Base-by-base conservation (phyloP, 2,888 invertebrate genomes). In the Tricholauxania praeusta region DNA sequence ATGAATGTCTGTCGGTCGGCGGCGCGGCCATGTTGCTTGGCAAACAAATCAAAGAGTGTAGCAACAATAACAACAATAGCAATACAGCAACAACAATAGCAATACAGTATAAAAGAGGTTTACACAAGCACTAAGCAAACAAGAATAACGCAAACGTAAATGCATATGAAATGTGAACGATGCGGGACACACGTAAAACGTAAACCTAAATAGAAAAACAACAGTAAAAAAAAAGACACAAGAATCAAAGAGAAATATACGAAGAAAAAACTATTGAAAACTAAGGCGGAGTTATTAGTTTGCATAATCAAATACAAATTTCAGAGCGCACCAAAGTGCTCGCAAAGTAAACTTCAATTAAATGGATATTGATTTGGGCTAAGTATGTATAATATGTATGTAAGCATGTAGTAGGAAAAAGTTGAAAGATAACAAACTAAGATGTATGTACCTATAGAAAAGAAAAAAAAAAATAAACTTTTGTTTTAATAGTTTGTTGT, bases 251-350 rank as follows among this genome's bases (percentile, higher is more conserved):
- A 19, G 7, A n/a, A 57, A 57, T 28, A 57, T 17, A 53, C 15
- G 4, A 59, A 5, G 7, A 53, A 57, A 68, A 57, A 68, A 28
- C 28, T 62, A 53, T 49, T 47, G 19, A 47, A 71, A 52, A 57
- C 60, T 49, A 52, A 72, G 72, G 72, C 72, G 72, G 72, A 72
- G 72, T 72, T 66, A 60, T 32, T 59, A 59, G 51, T 65, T 65
- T 71, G 60, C 66, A 59, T 62, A 72, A 72, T 12, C 15, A 71
- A 55, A 63, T 15, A 19, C 60, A 60, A 51, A 22, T n/a, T 67
- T 47, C 2, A 66, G 39, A 53, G 47, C 39, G 19, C 51, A 32
- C 62, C 12, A n/a, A 19, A 39, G 22, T 22, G 49, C 15, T n/a
- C 51, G 60, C 22, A 60, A 49, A 67, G 15, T 19, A 68, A 14